Conservation (phyloP, 2,113 vertebrate species). For the Zeus faber region DNA sequence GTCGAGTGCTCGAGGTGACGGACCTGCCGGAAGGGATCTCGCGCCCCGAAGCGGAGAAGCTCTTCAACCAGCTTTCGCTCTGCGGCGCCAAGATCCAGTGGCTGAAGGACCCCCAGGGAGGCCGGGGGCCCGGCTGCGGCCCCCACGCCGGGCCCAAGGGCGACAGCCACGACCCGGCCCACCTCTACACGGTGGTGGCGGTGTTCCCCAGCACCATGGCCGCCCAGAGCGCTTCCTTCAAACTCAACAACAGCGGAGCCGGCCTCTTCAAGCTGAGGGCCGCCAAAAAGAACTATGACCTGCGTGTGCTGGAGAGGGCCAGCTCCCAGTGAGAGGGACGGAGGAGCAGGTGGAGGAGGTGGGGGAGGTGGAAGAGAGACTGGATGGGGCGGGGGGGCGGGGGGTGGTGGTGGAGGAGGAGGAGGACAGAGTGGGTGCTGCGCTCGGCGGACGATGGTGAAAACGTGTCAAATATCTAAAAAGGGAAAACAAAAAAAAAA, state of each 20-base stretch:
- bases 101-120: constrained; percentile 90
- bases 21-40: constrained; percentile 97
- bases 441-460: neutral
- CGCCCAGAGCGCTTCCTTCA: constrained; percentile 95
- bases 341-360: constrained; percentile 23
- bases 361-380: constrained; percentile 40
- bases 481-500: too few species aligned
- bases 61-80: constrained; percentile 95
- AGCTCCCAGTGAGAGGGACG: constrained; percentile 84
- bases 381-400: constrained; percentile 42
- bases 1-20: constrained; percentile 93
- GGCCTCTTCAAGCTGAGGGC: constrained; percentile 96
- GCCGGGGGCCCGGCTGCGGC: constrained; percentile 39
- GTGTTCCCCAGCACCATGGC: constrained; percentile 96
- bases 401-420: constrained; percentile 38
- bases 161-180: constrained; percentile 86
- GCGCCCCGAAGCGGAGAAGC: constrained; percentile 91
- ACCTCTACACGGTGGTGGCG: constrained; percentile 97
- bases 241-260: constrained; percentile 93
- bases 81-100: constrained; percentile 98
- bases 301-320: constrained; percentile 93
- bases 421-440: constrained; percentile 43
- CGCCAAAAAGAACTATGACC: constrained; percentile 96
- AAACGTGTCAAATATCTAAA: constrained; percentile 45
- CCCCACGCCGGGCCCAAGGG: constrained; percentile 28